phyloP scores from a whole-genome alignment of 2,797 vertebrate species.

The Cheirogaleus major region DNA sequence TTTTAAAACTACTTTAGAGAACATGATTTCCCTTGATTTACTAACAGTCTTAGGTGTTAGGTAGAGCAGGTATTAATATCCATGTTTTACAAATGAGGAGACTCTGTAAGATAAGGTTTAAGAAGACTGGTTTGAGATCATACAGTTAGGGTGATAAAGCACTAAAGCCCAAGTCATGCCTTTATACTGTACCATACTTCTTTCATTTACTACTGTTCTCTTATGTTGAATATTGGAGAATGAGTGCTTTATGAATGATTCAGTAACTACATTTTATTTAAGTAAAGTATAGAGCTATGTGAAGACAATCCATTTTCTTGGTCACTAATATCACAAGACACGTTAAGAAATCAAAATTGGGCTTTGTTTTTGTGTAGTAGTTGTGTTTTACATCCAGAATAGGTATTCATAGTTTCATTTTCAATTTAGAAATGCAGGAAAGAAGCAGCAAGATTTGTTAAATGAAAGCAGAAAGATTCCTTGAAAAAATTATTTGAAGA shows the following conservation, averaged over 20 bases:
- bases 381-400: constrained; percentile 18
- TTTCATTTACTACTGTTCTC: background rate
- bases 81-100: constrained; percentile 2
- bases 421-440: constrained; percentile 28
- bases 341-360: constrained; percentile 20
- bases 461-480: constrained; percentile 13
- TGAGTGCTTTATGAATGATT: constrained; percentile 23
- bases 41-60: background rate
- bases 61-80: background rate
- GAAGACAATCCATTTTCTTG: background rate
- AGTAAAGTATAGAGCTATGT: background rate
- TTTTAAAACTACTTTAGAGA: background rate
- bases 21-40: background rate
- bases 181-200: background rate
- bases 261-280: background rate
- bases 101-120: background rate
- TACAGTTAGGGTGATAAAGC: background rate
- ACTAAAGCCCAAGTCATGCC: background rate
- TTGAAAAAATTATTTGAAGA: constrained; percentile 5
- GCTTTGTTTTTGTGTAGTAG: background rate
- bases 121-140: background rate
- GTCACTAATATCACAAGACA: background rate
- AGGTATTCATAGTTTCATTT: constrained; percentile 34
- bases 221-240: background rate
- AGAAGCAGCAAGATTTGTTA: background rate